phyloP scores from a whole-genome alignment of 2,113 vertebrate genomes.

The Pseudorectes ferrugineus region DNA sequence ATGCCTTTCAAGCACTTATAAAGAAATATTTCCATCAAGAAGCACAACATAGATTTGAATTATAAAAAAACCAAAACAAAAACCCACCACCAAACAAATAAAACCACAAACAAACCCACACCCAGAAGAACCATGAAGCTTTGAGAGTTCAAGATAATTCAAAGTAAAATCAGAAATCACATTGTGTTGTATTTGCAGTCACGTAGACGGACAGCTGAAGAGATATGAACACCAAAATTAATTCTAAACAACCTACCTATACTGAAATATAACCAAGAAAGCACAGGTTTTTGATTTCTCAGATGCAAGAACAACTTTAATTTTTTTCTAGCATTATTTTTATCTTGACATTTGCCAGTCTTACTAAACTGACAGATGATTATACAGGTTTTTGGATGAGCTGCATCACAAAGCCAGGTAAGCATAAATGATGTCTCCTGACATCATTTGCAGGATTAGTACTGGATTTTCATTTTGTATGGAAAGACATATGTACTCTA shows the following conservation, averaged over 20 bases:
- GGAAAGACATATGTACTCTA: not conserved
- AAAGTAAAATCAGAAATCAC: not conserved
- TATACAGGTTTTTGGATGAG: not conserved
- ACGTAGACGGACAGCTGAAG: not conserved
- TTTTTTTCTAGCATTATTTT: not conserved
- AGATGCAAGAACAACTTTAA: not conserved
- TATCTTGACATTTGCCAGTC: not conserved
- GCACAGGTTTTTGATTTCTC: not conserved
- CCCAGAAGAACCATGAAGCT: not conserved
- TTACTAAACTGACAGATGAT: not conserved
- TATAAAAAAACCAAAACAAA: not conserved
- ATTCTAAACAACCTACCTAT: not conserved
- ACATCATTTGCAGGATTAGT: not conserved
- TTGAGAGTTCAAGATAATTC: not conserved
- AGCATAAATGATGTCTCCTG: not conserved
- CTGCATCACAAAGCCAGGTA: not conserved
- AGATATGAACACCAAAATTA: not conserved
- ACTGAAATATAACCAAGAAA: not conserved
- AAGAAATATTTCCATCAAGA: not conserved
- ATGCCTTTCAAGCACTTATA: not conserved
- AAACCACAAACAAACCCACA: not conserved
- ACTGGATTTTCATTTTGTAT: not conserved
- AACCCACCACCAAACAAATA: not conserved
- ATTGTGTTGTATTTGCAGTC: not conserved
- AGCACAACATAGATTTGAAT: not conserved